A percentile compares a stretch with the other conserved stretches of the same genome.
phyloP scores from a whole-genome alignment of 1,140 invertebrate species.

The Caerostris extrusa region DNA sequence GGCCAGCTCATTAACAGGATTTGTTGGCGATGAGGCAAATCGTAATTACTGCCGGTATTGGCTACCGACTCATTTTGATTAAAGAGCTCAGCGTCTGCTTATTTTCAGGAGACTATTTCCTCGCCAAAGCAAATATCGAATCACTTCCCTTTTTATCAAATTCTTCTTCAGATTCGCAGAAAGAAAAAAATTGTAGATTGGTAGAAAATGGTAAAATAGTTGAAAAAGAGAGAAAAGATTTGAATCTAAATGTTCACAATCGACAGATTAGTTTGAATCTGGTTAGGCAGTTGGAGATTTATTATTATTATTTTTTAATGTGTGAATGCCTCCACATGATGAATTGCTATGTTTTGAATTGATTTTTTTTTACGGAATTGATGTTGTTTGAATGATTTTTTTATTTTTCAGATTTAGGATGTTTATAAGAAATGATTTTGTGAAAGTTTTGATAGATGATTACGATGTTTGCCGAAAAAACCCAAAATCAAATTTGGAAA shows the following conservation, averaged over 20 bases:
- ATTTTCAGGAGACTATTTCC: not conserved
- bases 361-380: not conserved
- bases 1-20: not conserved
- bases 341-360: not conserved
- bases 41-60: slow-evolving; percentile 45
- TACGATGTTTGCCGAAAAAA: too few species aligned
- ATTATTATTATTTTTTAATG: not conserved
- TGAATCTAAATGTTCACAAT: slow-evolving; percentile 1
- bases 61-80: slow-evolving; percentile 26
- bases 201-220: not conserved
- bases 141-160: not conserved
- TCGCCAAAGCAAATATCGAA: not conserved
- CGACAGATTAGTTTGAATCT: not conserved
- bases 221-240: not conserved
- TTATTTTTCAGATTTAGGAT: too few species aligned
- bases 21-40: not conserved
- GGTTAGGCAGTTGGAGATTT: not conserved
- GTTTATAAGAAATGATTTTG: too few species aligned
- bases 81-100: not conserved
- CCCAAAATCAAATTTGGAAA: too few species aligned
- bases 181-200: not conserved
- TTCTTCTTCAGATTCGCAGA: not conserved
- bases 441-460: too few species aligned
- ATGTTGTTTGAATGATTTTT: too few species aligned
- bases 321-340: not conserved